Evolutionary conservation across 1,140 invertebrate genomes (phyloP).

Genomic region (Zeugodacus cucurbitae): DNA sequence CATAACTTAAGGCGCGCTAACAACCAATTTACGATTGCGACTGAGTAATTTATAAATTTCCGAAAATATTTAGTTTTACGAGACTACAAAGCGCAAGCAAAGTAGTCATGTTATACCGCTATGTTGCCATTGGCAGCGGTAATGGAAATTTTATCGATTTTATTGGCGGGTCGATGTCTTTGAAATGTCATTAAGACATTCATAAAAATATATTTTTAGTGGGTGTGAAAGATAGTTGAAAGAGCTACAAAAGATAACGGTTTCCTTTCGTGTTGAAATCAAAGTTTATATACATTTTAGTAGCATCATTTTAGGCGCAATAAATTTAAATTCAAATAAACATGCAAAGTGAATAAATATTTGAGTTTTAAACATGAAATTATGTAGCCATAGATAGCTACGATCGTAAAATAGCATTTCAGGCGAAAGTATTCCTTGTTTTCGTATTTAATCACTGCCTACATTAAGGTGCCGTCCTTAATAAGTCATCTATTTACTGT

Average conservation of each 20-base stretch:
- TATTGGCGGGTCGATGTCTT: not conserved
- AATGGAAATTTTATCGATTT: slow-evolving; percentile 18
- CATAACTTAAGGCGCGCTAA: not conserved
- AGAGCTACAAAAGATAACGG: not conserved
- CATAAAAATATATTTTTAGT: not conserved
- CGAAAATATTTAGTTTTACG: not conserved
- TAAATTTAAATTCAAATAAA: not conserved
- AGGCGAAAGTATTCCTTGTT: not conserved
- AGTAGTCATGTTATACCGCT: not conserved
- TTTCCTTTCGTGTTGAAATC: not conserved
- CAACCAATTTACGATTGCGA: not conserved
- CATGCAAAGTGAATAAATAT: not conserved
- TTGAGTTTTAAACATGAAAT: not conserved
- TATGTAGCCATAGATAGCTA: too few species aligned
- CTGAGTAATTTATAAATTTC: not conserved
- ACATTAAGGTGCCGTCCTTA: not conserved
- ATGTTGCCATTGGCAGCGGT: not conserved
- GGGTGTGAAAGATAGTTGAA: not conserved
- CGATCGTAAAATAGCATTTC: not conserved
- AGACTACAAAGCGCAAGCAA: not conserved
- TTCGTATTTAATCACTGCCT: not conserved
- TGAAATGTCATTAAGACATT: not conserved
- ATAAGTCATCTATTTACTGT: not conserved
- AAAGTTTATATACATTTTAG: not conserved
- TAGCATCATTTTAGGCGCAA: not conserved